Percentiles rank a stretch among this genome's conserved stretches.
Conservation (phyloP, 1,140 invertebrate genomes). For the Archivesica marissinica region DNA sequence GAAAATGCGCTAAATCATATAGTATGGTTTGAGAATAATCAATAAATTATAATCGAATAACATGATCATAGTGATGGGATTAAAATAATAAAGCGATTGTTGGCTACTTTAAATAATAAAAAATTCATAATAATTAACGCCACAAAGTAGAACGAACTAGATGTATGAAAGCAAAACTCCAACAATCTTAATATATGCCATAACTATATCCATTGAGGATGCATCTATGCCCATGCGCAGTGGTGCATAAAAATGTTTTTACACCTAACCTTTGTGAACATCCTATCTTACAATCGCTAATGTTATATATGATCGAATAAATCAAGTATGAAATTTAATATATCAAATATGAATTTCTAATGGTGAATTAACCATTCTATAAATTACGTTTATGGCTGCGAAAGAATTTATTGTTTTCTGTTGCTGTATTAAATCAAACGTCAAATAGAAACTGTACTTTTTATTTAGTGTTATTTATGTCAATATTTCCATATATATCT, state of each 20-base stretch:
- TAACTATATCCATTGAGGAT: not conserved
- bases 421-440: constrained; percentile 21
- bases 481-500: not conserved
- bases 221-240: not conserved
- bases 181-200: constrained; percentile 19
- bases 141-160: not conserved
- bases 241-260: constrained; percentile 19
- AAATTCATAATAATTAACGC: not conserved
- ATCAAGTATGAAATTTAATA: constrained; percentile 33
- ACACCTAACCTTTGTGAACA: not conserved
- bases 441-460: not conserved
- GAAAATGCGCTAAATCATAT: not conserved
- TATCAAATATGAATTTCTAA: constrained; percentile 54
- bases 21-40: not conserved
- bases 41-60: not conserved
- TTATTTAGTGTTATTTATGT: not conserved
- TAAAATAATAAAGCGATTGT: not conserved
- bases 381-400: constrained; percentile 45
- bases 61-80: not conserved
- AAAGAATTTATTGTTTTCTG: constrained; percentile 53
- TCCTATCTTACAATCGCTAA: not conserved
- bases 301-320: constrained; percentile 32
- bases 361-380: constrained; percentile 50
- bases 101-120: no score
- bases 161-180: not conserved